phyloP scores from a whole-genome alignment of 2,113 vertebrate genomes.

The Xyrauchen texanus region DNA sequence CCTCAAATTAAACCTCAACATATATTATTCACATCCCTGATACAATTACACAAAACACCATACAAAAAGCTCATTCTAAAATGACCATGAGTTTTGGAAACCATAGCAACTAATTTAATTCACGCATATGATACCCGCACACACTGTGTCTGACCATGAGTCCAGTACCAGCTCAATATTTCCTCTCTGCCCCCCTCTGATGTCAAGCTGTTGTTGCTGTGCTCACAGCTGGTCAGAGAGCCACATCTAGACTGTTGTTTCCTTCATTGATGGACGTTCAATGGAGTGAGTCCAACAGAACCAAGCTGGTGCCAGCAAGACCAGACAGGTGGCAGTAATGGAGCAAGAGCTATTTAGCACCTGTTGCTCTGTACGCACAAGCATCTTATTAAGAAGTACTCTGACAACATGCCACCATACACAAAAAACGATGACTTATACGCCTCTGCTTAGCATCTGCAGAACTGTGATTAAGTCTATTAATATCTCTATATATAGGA shows the following conservation, averaged over 20 bases:
- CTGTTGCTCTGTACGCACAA: not conserved
- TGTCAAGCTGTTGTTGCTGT: not conserved
- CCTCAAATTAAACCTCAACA: too few relatives aligned
- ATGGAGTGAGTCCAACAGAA: slow-evolving; percentile 7
- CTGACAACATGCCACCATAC: slow-evolving; percentile 24
- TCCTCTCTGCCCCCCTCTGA: not conserved
- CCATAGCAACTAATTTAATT: slow-evolving; percentile 22
- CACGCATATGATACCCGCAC: not conserved
- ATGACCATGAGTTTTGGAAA: slow-evolving; percentile 24
- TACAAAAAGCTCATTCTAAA: not conserved
- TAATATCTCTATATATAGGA: not conserved
- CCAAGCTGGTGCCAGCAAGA: not conserved
- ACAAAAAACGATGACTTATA: not conserved
- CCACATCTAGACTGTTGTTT: not conserved
- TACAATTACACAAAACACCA: too few relatives aligned
- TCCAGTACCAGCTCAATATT: too few relatives aligned
- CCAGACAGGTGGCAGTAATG: slow-evolving; percentile 6
- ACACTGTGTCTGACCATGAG: not conserved
- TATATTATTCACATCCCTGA: too few relatives aligned
- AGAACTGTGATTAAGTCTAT: not conserved
- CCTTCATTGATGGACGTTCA: not conserved
- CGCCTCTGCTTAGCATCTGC: slow-evolving; percentile 14
- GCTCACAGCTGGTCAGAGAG: slow-evolving; percentile 26
- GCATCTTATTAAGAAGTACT: not conserved
- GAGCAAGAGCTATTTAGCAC: slow-evolving; percentile 3